These are phyloP conservation scores for Phalacrocorax carbo DNA, from an alignment of 2,113 vertebrate genomes.

Conservation along the genomic window DNA sequence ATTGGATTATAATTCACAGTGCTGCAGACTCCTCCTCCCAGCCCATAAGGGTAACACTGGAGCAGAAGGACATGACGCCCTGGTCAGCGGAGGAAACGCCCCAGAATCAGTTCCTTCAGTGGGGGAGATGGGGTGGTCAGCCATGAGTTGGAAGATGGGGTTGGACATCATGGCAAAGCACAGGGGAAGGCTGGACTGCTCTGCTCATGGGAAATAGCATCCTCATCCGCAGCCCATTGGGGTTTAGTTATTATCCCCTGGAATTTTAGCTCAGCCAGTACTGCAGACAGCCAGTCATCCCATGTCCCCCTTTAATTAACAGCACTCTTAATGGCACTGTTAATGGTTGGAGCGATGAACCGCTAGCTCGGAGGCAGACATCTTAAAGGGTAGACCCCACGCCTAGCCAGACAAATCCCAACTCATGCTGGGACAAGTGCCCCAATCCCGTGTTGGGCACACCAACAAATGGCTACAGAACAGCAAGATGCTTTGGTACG, in stretches of 20 bases:
- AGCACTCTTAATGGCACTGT: not conserved
- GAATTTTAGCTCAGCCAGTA: not conserved
- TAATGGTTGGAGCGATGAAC: not conserved
- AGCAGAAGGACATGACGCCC: not conserved
- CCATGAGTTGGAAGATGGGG: not conserved
- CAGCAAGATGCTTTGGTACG: not conserved
- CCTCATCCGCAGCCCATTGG: not conserved
- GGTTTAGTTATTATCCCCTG: not conserved
- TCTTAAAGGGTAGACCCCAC: not conserved
- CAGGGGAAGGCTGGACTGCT: not conserved
- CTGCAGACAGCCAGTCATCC: not conserved
- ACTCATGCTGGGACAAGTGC: rapidly evolving
- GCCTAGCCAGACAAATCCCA: not conserved
- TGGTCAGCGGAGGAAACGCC: not conserved
- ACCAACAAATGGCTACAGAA: not conserved
- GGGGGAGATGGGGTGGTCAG: not conserved
- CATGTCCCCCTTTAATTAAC: not conserved
- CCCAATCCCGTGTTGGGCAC: not conserved
- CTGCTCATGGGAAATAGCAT: not conserved
- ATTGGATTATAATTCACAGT: not conserved
- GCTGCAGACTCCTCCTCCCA: not conserved
- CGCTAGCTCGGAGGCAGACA: not conserved
- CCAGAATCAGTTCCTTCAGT: not conserved
- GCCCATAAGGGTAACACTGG: not conserved
- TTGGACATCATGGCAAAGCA: not conserved